These are phyloP conservation scores for Rambutsinella grinnellia DNA, from an alignment of 2,888 invertebrate species.

Conservation along the genomic window DNA sequence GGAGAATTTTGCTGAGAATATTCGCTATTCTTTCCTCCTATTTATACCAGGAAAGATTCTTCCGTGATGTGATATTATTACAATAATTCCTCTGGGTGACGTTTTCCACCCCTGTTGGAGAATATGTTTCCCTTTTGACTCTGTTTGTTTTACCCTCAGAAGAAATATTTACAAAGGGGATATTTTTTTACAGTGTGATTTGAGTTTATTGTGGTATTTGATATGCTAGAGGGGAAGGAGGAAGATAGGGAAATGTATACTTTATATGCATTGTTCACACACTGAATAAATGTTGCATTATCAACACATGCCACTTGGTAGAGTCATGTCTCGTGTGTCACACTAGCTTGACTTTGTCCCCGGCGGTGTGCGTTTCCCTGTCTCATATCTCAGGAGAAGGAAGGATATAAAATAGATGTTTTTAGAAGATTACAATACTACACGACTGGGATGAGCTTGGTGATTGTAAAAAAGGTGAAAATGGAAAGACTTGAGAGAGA, in stretches of 20 bases:
- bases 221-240: neutral
- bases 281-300: conserved; percentile 13
- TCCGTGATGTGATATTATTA: too few relatives aligned
- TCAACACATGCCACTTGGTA: conserved; percentile 38
- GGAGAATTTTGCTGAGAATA: too few relatives aligned
- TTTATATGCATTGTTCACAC: neutral
- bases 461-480: neutral
- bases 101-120: conserved; percentile 15
- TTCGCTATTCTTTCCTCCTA: too few relatives aligned
- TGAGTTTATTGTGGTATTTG: conserved; percentile 4
- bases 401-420: conserved; percentile 18
- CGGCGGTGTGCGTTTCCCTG: conserved; percentile 24
- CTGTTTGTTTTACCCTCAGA: neutral
- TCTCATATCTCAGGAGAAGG: conserved; percentile 22
- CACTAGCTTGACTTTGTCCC: too few relatives aligned
- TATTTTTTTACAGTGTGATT: neutral
- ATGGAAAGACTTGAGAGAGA: neutral
- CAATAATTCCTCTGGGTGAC: conserved; percentile 36
- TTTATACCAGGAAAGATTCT: too few relatives aligned
- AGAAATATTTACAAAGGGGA: neutral
- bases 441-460: neutral
- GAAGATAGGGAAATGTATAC: neutral
- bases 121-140: conserved; percentile 5
- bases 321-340: too few relatives aligned
- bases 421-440: conserved; percentile 32